Evolutionary conservation across 2,888 invertebrate genomes (phyloP).

Genomic region (Amblyjoppa fuscipennis): DNA sequence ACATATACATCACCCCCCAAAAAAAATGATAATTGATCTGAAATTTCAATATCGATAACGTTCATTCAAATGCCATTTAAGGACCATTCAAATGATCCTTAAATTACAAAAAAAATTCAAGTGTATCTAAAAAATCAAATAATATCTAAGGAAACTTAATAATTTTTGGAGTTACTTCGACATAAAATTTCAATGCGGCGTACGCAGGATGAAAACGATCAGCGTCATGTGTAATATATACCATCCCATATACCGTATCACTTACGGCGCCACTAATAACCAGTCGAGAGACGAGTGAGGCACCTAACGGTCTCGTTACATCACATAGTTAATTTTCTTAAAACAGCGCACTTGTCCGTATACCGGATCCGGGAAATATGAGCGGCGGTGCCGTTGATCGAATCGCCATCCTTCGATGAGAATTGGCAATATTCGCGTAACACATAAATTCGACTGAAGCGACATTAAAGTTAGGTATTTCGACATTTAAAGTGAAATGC

Average conservation of each 20-base stretch:
- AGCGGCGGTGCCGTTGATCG: conserved; percentile 64
- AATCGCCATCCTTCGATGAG: conserved; percentile 56
- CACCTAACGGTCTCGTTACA: conserved; percentile 72
- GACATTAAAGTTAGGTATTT: background rate
- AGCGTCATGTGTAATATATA: conserved; percentile 44
- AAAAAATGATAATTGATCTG: no score
- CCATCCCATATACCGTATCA: conserved; percentile 58
- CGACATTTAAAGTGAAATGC: background rate
- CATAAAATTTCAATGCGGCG: background rate
- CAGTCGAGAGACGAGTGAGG: conserved; percentile 65
- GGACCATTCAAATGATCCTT: no score
- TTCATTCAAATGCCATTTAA: no score
- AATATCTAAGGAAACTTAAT: background rate
- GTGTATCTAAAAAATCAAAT: no score
- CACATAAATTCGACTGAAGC: background rate
- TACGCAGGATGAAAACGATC: conserved; percentile 10
- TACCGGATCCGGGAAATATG: conserved; percentile 69
- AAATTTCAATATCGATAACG: no score
- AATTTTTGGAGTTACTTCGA: background rate
- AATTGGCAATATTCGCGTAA: conserved; percentile 19
- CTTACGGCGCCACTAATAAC: conserved; percentile 68
- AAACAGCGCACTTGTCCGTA: conserved; percentile 69
- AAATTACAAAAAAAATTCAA: no score
- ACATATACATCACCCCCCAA: no score
- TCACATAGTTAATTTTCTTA: conserved; percentile 71